phyloP scores from a whole-genome alignment of 2,888 invertebrate species.

The Hetaerina titia region DNA sequence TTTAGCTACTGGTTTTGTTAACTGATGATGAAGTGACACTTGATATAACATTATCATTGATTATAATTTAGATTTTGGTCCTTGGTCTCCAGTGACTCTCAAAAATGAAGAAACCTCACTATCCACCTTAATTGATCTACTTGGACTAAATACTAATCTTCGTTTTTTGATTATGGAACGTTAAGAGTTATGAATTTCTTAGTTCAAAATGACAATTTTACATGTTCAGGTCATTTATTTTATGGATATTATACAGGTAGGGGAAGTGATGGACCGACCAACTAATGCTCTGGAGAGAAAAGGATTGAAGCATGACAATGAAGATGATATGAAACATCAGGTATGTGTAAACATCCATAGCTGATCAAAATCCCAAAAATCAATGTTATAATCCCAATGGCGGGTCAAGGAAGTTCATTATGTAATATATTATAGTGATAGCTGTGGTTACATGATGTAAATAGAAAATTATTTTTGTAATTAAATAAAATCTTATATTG shows the following conservation, averaged over 20 bases:
- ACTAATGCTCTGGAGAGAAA: conserved; percentile 20
- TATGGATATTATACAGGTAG: neutral
- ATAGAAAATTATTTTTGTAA: neutral
- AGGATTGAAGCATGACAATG: conserved; percentile 1
- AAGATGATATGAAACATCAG: conserved; percentile 37
- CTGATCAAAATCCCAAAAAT: neutral
- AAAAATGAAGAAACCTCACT: too few species aligned
- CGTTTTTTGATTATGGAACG: too few species aligned
- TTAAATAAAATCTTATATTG: neutral
- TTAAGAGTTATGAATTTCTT: neutral
- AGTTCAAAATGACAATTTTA: neutral
- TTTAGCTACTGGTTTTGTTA: too few species aligned
- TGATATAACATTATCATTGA: too few species aligned
- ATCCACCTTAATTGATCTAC: too few species aligned
- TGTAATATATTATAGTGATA: neutral
- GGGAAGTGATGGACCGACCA: neutral
- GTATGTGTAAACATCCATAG: neutral
- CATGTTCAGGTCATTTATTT: neutral
- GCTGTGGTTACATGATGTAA: neutral
- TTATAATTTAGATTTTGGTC: too few species aligned
- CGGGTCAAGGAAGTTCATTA: neutral
- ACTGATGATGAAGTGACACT: too few species aligned
- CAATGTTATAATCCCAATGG: too few species aligned
- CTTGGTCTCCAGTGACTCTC: too few species aligned
- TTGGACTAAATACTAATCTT: too few species aligned